Percentiles rank a stretch among this genome's conserved stretches.
These are phyloP conservation scores for Trinectes maculatus DNA, from an alignment of 2,113 vertebrate species.

Conservation along the genomic window DNA sequence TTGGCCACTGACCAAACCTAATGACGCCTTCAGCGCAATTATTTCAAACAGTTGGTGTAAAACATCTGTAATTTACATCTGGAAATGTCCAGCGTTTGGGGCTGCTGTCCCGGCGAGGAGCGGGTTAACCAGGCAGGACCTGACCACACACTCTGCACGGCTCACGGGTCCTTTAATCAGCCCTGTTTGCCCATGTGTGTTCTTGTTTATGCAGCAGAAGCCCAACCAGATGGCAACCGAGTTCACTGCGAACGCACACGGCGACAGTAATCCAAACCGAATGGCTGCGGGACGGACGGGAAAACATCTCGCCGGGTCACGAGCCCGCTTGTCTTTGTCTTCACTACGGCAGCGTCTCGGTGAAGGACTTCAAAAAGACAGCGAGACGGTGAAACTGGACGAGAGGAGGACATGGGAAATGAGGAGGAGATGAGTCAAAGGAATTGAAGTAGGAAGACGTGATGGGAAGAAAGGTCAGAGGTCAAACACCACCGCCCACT, in stretches of 20 bases:
- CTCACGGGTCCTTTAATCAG: constrained; percentile 42
- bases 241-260: constrained; percentile 10
- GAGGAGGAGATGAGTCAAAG: constrained; percentile 57
- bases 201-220: constrained; percentile 58
- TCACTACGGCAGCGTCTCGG: constrained; percentile 13
- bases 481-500: constrained; percentile 69
- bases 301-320: not conserved
- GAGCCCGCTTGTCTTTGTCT: constrained; percentile 8
- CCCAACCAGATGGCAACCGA: constrained; percentile 34
- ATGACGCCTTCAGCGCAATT: no score
- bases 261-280: not conserved
- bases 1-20: not conserved
- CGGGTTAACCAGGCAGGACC: constrained; percentile 8
- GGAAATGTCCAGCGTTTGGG: not conserved
- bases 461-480: constrained; percentile 58
- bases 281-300: not conserved
- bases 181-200: constrained; percentile 50
- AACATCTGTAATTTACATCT: not conserved
- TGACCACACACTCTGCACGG: constrained; percentile 45
- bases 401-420: constrained; percentile 41
- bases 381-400: not conserved
- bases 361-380: constrained; percentile 16
- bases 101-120: not conserved
- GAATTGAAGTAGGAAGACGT: constrained; percentile 76
- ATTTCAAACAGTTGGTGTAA: not conserved